These are phyloP conservation scores for Zophobas atratus DNA, from an alignment of 1,140 invertebrate species.

Conservation along the genomic window DNA sequence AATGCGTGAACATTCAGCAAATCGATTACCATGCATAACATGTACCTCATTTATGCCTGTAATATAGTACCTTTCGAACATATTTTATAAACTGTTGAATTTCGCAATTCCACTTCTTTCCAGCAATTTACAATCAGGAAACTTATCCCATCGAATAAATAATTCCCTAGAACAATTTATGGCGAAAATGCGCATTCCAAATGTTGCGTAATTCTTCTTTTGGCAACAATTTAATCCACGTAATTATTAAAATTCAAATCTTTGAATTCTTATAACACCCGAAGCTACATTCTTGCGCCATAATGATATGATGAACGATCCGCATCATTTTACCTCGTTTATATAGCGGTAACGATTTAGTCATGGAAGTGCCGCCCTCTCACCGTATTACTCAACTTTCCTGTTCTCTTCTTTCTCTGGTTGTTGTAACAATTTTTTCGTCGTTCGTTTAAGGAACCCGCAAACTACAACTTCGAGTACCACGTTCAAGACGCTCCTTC, in stretches of 20 bases:
- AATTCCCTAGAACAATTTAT: constrained; percentile 10
- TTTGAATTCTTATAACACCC: constrained; percentile 14
- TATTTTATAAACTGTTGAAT: not conserved
- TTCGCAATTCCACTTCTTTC: constrained; percentile 8
- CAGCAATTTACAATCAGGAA: constrained; percentile 37
- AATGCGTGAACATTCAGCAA: too few species aligned
- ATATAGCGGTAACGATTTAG: not conserved
- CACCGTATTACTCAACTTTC: constrained; percentile 3
- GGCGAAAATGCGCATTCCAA: constrained; percentile 1
- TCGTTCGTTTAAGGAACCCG: constrained; percentile 70
- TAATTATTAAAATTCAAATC: constrained; percentile 13
- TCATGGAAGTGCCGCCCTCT: constrained; percentile 5
- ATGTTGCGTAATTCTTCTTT: constrained; percentile 15
- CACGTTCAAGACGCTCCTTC: constrained; percentile 79
- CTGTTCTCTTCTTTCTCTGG: not conserved
- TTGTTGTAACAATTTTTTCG: not conserved
- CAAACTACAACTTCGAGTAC: constrained; percentile 84
- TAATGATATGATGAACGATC: constrained; percentile 1
- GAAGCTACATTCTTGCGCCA: constrained; percentile 11
- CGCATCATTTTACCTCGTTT: constrained; percentile 5
- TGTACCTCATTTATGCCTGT: too few species aligned
- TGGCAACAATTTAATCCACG: constrained; percentile 20
- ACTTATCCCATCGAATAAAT: constrained; percentile 32
- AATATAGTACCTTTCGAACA: too few species aligned
- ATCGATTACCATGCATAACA: too few species aligned